phyloP scores from a whole-genome alignment of 2,113 vertebrate species.

The Osmerus eperlanus region DNA sequence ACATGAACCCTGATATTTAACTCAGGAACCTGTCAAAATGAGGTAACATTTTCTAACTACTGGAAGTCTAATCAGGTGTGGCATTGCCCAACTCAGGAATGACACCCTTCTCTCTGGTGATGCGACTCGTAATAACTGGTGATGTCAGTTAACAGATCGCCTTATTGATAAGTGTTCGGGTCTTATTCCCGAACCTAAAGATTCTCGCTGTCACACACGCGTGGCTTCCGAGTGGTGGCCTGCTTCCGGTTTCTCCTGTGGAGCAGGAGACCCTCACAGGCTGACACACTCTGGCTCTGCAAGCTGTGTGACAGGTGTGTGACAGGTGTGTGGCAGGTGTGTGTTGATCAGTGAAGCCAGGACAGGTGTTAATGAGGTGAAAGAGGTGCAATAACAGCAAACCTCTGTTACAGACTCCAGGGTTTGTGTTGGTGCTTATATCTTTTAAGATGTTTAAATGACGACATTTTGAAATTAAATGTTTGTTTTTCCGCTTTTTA shows the following conservation, averaged over 20 bases:
- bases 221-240: not conserved
- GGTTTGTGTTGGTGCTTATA: slow-evolving; percentile 74
- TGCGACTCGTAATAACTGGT: slow-evolving; percentile 3
- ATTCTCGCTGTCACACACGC: slow-evolving; percentile 49
- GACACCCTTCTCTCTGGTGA: slow-evolving; percentile 6
- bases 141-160: slow-evolving; percentile 6
- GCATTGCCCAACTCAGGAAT: slow-evolving; percentile 49
- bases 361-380: slow-evolving; percentile 64
- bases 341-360: slow-evolving; percentile 46
- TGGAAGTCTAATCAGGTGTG: slow-evolving; percentile 35
- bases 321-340: slow-evolving; percentile 8
- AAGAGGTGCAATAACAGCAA: slow-evolving; percentile 71
- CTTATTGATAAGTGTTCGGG: slow-evolving; percentile 9
- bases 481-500: slow-evolving; percentile 66
- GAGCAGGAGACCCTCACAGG: no score
- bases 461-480: slow-evolving; percentile 64
- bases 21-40: slow-evolving; percentile 61
- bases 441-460: slow-evolving; percentile 59
- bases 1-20: slow-evolving; percentile 57
- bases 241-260: no score
- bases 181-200: not conserved
- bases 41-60: slow-evolving; percentile 19
- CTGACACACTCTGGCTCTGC: no score
- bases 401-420: slow-evolving; percentile 61
- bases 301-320: slow-evolving; percentile 10